Evolutionary conservation across 2,888 invertebrate species (phyloP).

Genomic region (Azorinus chamasolen): DNA sequence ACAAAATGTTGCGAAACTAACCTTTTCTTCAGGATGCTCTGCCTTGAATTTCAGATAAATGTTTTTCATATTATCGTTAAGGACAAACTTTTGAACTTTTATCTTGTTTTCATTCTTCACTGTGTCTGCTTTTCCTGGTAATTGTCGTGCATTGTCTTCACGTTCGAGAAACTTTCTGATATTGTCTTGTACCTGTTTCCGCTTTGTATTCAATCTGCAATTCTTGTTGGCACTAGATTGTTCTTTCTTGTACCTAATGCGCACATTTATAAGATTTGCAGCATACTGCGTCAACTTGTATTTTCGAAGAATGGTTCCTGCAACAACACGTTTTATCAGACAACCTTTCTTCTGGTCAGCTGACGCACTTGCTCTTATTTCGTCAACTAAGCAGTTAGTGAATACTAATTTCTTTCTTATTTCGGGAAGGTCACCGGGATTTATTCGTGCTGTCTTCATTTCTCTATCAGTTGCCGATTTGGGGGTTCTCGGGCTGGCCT

Average conservation of each 20-base stretch:
- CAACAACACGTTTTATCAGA: slow-evolving; percentile 2
- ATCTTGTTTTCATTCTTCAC: slow-evolving; percentile 25
- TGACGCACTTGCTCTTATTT: no score
- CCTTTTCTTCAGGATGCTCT: slow-evolving; percentile 13
- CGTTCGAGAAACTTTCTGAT: slow-evolving; percentile 28
- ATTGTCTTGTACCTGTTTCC: background rate
- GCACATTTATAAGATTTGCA: slow-evolving; percentile 5
- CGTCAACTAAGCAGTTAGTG: no score
- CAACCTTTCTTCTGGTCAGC: no score
- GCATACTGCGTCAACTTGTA: slow-evolving; percentile 19
- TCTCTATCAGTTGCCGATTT: no score
- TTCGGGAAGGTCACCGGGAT: no score
- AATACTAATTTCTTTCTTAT: no score
- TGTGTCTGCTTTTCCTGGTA: slow-evolving; percentile 48
- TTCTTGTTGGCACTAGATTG: no score
- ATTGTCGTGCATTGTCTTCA: slow-evolving; percentile 44
- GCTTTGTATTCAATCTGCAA: no score
- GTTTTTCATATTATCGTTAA: slow-evolving; percentile 36
- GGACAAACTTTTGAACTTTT: slow-evolving; percentile 36
- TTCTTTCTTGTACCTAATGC: background rate
- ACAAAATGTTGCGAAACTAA: slow-evolving; percentile 40
- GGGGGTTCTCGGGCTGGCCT: no score
- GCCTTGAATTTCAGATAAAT: slow-evolving; percentile 36
- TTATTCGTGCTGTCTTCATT: no score
- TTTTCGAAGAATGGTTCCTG: slow-evolving; percentile 13